These are phyloP conservation scores for Enteromius treurensis DNA, from an alignment of 2,797 vertebrate genomes.

Conservation along the genomic window DNA sequence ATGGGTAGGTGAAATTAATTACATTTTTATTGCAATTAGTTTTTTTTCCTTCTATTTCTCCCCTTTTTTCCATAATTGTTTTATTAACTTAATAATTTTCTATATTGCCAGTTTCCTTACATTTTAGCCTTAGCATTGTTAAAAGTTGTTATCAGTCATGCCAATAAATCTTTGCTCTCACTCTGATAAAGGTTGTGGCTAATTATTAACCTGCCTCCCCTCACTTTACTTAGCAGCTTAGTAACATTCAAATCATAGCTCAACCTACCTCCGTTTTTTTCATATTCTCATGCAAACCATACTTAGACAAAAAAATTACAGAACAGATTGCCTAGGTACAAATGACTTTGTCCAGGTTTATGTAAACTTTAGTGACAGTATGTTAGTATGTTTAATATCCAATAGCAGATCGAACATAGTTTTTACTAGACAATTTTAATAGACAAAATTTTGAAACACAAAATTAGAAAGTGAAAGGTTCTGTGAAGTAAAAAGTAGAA, in stretches of 20 bases:
- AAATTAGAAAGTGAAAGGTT: not conserved
- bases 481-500: not conserved
- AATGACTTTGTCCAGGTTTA: not conserved
- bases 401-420: not conserved
- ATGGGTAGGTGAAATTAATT: constrained; percentile 75
- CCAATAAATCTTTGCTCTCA: not conserved
- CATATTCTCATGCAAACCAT: not conserved
- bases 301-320: not conserved
- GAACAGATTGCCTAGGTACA: not conserved
- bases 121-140: not conserved
- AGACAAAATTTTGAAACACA: not conserved
- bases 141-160: not conserved
- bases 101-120: not conserved
- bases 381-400: not conserved
- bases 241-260: constrained; percentile 16
- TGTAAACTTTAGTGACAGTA: not conserved
- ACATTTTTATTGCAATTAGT: not conserved
- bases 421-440: not conserved
- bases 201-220: constrained; percentile 13
- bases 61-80: not conserved
- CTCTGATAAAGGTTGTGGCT: constrained; percentile 53
- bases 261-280: not conserved
- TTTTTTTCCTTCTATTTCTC: not conserved
- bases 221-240: not conserved
- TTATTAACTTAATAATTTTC: not conserved